phyloP scores from a whole-genome alignment of 2,113 vertebrate species.

The Sylvia atricapilla region DNA sequence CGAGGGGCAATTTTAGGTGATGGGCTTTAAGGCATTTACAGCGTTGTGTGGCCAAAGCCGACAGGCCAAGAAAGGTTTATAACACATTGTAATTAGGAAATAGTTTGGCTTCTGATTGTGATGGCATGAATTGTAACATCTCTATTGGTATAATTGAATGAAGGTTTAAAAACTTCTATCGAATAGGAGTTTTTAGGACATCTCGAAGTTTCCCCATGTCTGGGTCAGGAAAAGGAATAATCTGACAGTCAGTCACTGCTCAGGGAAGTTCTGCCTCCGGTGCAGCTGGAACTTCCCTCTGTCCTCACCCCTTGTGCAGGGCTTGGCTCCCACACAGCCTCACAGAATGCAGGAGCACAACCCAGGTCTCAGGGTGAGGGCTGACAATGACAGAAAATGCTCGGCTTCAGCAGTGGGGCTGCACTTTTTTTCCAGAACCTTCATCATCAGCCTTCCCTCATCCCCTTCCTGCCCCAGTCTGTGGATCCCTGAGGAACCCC shows the following conservation, averaged over 20 bases:
- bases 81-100: no score
- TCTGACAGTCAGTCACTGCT: not conserved
- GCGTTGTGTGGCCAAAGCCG: no score
- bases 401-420: rapidly evolving
- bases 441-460: rapidly evolving
- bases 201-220: no score
- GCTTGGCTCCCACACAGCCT: not conserved
- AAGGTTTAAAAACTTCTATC: no score
- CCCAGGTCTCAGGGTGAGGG: not conserved
- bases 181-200: no score
- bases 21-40: no score
- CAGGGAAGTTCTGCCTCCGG: not conserved
- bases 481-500: not conserved
- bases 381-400: not conserved
- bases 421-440: not conserved
- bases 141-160: no score
- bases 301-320: rapidly evolving
- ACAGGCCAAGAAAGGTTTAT: no score
- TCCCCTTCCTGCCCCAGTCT: rapidly evolving
- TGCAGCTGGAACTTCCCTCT: rapidly evolving
- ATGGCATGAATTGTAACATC: no score
- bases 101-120: no score
- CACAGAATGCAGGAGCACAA: not conserved
- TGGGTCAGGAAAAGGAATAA: no score
- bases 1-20: no score